A percentile compares a stretch with the other conserved stretches of the same genome.
phyloP scores from a whole-genome alignment of 92 coral and sea anemone genomes.

The Siderastrea siderea region DNA sequence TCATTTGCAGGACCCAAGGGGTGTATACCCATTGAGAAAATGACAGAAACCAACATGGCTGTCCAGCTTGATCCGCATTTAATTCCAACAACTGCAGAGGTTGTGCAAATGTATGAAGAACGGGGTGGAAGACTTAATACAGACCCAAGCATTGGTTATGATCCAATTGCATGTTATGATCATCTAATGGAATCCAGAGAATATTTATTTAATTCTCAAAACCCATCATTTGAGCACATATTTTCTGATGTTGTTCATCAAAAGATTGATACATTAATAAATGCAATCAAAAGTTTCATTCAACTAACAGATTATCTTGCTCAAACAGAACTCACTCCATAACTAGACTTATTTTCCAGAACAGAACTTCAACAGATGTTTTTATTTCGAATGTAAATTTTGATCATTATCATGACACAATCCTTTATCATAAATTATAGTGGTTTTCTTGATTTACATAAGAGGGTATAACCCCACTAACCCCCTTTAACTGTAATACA shows the following conservation, averaged over 20 bases:
- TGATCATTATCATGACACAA: no score
- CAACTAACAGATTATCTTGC: no score
- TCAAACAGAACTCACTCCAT: no score
- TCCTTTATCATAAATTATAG: no score
- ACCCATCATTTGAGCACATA: slow-evolving; percentile 33
- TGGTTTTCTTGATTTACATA: no score
- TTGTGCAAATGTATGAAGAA: slow-evolving; percentile 50
- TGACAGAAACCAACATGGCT: slow-evolving; percentile 35
- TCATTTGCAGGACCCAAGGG: slow-evolving; percentile 46
- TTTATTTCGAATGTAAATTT: no score
- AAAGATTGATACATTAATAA: background rate
- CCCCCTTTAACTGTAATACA: no score
- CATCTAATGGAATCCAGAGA: slow-evolving; percentile 28
- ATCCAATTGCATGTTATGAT: slow-evolving; percentile 35
- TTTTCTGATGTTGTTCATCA: slow-evolving; percentile 42
- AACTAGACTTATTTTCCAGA: no score
- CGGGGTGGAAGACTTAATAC: slow-evolving; percentile 40
- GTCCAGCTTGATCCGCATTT: slow-evolving; percentile 25
- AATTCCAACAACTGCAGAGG: slow-evolving; percentile 51
- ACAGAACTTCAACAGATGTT: no score
- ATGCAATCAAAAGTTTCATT: no score
- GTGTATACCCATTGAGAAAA: slow-evolving; percentile 49
- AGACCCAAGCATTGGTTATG: slow-evolving; percentile 41
- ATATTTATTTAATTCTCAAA: slow-evolving; percentile 24
- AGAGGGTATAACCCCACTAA: no score